Percentiles rank a stretch among this genome's conserved stretches.
Evolutionary conservation across 1,140 invertebrate genomes (phyloP).

Genomic region (Procambarus virginalis): DNA sequence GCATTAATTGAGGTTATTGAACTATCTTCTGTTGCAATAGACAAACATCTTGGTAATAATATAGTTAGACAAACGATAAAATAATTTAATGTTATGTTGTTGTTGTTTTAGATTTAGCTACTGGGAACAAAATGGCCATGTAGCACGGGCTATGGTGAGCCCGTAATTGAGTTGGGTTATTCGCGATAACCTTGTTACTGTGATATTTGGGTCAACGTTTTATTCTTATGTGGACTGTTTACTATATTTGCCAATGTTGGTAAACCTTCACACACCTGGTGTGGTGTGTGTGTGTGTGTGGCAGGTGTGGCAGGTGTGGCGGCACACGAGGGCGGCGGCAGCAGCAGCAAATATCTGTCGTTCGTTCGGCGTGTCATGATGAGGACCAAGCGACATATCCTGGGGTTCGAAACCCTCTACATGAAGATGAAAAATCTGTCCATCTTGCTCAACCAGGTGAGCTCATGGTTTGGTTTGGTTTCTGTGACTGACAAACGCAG

Average conservation of each 20-base stretch:
- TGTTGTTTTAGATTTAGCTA: too few species aligned
- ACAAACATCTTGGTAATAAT: too few species aligned
- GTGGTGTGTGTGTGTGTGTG: not conserved
- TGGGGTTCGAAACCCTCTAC: constrained; percentile 22
- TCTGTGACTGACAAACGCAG: not conserved
- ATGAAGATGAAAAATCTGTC: constrained; percentile 36
- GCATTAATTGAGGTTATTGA: too few species aligned
- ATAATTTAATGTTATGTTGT: too few species aligned
- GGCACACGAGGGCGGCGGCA: not conserved
- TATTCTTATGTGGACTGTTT: not conserved
- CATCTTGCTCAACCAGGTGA: constrained; percentile 38
- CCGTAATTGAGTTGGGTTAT: too few species aligned
- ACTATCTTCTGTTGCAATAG: too few species aligned
- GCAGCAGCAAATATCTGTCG: not conserved
- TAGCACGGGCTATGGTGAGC: too few species aligned
- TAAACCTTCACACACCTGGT: too few species aligned
- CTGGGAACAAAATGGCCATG: too few species aligned
- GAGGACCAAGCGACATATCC: constrained; percentile 10
- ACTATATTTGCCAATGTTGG: not conserved
- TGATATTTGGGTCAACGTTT: not conserved
- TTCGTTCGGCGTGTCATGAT: constrained; percentile 10
- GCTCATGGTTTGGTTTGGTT: not conserved
- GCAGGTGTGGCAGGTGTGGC: not conserved
- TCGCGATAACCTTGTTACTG: too few species aligned
- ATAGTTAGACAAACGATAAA: too few species aligned